These are phyloP conservation scores for Trematocara unimaculatum DNA, from an alignment of 2,113 vertebrate genomes.

Conservation along the genomic window DNA sequence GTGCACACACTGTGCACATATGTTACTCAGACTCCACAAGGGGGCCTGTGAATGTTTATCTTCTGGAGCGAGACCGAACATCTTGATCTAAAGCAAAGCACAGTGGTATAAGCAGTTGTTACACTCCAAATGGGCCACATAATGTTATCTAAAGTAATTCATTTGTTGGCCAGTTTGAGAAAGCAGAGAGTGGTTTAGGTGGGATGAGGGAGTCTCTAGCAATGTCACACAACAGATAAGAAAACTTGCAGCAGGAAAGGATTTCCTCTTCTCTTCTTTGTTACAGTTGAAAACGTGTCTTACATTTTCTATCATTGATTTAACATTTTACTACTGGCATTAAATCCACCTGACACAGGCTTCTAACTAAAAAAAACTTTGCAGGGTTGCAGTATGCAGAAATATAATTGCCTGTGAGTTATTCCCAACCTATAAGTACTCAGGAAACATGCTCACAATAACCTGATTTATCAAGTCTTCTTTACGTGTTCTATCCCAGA, in stretches of 20 bases:
- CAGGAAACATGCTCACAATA: background rate
- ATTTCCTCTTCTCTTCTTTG: background rate
- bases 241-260: background rate
- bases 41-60: slow-evolving; percentile 46
- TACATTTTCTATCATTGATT: background rate
- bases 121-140: background rate
- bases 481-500: background rate
- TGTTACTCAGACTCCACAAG: slow-evolving; percentile 54
- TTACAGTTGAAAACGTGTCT: background rate
- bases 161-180: background rate
- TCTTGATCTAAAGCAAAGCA: background rate
- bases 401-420: background rate
- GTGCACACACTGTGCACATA: background rate
- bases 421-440: background rate
- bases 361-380: background rate
- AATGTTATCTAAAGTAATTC: background rate
- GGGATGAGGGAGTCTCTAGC: background rate
- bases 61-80: background rate
- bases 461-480: background rate
- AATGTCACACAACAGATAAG: background rate
- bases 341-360: background rate
- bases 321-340: background rate
- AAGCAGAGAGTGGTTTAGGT: background rate
- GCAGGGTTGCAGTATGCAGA: background rate
- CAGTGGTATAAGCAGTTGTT: background rate